Percentiles rank a stretch among this genome's conserved stretches.
Evolutionary conservation across 2,888 invertebrate species (phyloP).

Genomic region (Phyto melanocephala): DNA sequence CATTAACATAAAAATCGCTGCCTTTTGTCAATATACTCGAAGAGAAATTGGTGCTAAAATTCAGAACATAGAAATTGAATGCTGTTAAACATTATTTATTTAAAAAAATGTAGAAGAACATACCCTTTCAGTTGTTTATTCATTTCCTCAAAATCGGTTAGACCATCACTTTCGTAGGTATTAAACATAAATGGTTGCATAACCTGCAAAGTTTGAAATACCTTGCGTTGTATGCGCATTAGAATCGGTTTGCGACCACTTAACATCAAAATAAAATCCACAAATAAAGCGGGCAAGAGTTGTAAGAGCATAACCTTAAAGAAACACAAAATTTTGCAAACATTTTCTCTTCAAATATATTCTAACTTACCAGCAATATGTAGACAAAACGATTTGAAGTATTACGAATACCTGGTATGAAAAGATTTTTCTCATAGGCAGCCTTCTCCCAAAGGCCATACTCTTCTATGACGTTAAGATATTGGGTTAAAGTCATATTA

Average conservation of each 20-base stretch:
- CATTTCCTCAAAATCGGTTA: conserved; percentile 59
- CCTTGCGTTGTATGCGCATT: conserved; percentile 70
- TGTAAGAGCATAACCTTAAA: conserved; percentile 68
- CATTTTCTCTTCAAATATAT: background rate
- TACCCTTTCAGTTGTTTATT: background rate
- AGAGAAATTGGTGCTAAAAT: conserved; percentile 5
- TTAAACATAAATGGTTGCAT: conserved; percentile 73
- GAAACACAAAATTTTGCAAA: background rate
- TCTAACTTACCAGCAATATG: conserved; percentile 51
- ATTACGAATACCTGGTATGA: conserved; percentile 42
- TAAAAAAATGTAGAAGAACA: too few species aligned
- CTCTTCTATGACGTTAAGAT: background rate
- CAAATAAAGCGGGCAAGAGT: conserved; percentile 70
- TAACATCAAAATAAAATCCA: conserved; percentile 68
- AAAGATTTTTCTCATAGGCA: conserved; percentile 58
- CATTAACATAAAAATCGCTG: background rate
- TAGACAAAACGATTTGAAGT: conserved; percentile 52
- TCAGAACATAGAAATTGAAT: background rate
- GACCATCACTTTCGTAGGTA: conserved; percentile 70
- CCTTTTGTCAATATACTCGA: background rate
- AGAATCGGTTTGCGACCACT: conserved; percentile 68
- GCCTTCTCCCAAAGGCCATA: conserved; percentile 38
- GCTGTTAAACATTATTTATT: too few species aligned
- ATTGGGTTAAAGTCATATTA: background rate
- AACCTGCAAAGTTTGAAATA: conserved; percentile 69